A percentile compares a stretch with the other conserved stretches of the same genome.
phyloP scores from a whole-genome alignment of 2,888 invertebrate species.

The Agrochola lychnidis region DNA sequence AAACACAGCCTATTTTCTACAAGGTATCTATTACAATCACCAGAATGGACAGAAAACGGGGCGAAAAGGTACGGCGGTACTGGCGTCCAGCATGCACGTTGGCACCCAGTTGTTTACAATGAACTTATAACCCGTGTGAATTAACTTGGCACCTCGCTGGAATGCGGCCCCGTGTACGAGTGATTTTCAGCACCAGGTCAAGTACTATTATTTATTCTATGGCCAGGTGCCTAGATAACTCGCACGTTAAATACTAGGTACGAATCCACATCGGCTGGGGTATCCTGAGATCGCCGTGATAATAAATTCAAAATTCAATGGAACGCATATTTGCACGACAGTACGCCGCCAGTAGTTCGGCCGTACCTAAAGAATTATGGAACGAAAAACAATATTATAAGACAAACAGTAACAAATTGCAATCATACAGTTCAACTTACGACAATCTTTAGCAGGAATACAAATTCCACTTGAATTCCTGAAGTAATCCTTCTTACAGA shows the following conservation, averaged over 20 bases:
- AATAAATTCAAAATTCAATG: not conserved
- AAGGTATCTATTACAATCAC: not conserved
- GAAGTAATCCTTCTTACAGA: constrained; percentile 69
- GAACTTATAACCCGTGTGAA: not conserved
- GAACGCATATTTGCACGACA: not conserved
- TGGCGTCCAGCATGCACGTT: too few species aligned
- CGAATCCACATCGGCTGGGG: not conserved
- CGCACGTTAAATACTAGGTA: not conserved
- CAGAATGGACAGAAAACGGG: not conserved
- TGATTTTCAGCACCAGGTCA: not conserved
- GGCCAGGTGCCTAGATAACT: not conserved
- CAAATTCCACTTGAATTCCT: constrained; percentile 62
- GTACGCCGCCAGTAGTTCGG: not conserved
- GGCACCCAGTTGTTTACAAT: not conserved
- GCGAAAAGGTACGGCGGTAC: not conserved
- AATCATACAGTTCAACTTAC: constrained; percentile 22
- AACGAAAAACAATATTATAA: not conserved
- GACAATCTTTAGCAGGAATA: constrained; percentile 35
- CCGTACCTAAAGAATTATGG: not conserved
- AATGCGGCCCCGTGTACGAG: not conserved
- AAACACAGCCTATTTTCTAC: not conserved
- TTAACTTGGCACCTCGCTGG: not conserved
- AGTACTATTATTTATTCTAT: too few species aligned
- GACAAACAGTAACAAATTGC: not conserved
- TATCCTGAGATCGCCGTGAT: not conserved